Base-by-base conservation (phyloP, 2,888 invertebrate genomes). In the Phlogophora meticulosa region DNA sequence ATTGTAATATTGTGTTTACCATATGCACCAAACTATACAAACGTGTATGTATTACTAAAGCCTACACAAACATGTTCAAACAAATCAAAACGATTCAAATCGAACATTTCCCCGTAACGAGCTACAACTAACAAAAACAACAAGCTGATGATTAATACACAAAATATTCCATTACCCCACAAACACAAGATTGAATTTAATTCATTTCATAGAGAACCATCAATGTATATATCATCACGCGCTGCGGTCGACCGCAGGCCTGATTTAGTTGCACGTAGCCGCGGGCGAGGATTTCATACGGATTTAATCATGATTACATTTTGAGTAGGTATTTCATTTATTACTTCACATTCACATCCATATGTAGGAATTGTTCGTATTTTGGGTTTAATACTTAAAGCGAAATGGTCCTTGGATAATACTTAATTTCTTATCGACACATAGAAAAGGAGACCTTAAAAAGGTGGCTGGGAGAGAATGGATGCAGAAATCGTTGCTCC, bases 251-350 rank as follows among this genome's bases (percentile, higher is more conserved):
- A 51, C 76, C 64, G 53, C 64, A 22, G 46, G 24, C 46, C 66
- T 64, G 51, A 66, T 69, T 65, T 70, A 78, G 69, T 59, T 60
- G 67, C 55, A 59, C 52, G 55, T 60, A 65, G 46, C 65, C 60
- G 4, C 20, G 43, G 22, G 53, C 22, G 5, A 11, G 32, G 58
- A 66, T 59, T 36, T 67, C 43, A 32, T 62, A 43, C 45, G 46
- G 46, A 77, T 75, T 77, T 72, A 59, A 66, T 72, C 66, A 53
- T 57, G 43, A 77, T 72, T 59, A 57, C 15, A 38, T 56, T 70
- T 22, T 43, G 45, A 59, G 36, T 43, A 20, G 5, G n/a, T 58
- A 76, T 72, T 72, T 59, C 46, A 34, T 48, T 45, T 24, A 51
- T 57, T 68, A 56, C 4, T 15, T 40, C n/a, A 45, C 10, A 40